Conservation (phyloP, 1,140 invertebrate species). For the Episyrphus balteatus region DNA sequence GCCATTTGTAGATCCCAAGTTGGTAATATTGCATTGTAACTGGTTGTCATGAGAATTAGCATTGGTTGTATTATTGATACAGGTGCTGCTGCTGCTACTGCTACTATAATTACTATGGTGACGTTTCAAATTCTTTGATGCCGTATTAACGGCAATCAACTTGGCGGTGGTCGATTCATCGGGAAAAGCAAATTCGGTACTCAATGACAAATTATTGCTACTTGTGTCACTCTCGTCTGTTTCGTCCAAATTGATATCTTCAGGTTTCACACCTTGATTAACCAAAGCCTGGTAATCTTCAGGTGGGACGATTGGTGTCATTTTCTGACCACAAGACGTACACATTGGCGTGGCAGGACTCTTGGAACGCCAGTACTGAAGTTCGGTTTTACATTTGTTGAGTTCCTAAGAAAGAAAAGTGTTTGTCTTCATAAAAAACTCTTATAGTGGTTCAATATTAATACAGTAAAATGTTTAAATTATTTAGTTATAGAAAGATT, state of each 20-base stretch:
- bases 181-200: constrained; percentile 19
- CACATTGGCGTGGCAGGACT: constrained; percentile 59
- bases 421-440: not conserved
- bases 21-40: not conserved
- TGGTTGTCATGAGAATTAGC: not conserved
- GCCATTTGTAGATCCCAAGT: constrained; percentile 5
- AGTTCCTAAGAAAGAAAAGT: constrained; percentile 48
- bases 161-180: constrained; percentile 30
- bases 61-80: not conserved
- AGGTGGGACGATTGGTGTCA: constrained; percentile 39
- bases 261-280: constrained; percentile 49
- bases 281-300: constrained; percentile 49
- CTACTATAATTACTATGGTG: constrained; percentile 9
- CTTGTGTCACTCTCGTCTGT: constrained; percentile 12
- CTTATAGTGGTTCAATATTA: not conserved
- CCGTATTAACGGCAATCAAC: constrained; percentile 22
- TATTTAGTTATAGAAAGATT: too few relatives aligned
- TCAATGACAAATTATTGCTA: constrained; percentile 3
- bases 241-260: constrained; percentile 36
- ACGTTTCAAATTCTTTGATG: constrained; percentile 25
- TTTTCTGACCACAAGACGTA: constrained; percentile 45
- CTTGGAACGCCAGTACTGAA: constrained; percentile 80
- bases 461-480: too few relatives aligned
- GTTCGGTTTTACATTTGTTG: constrained; percentile 80
- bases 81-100: not conserved